Conservation (phyloP, 23 tunicate genomes). For the Pegea sp. region DNA sequence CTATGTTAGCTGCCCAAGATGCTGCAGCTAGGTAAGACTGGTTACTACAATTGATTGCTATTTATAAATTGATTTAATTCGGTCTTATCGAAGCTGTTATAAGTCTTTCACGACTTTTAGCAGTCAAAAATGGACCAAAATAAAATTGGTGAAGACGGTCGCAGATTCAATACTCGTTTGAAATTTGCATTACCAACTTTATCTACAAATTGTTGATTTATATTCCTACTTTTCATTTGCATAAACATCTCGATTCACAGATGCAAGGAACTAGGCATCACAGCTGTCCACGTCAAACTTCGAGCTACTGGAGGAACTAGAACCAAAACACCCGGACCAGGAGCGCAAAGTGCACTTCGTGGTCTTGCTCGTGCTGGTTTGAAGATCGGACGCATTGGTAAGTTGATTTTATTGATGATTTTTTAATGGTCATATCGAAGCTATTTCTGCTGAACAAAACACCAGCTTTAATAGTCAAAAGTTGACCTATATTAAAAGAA, state of each 20-base stretch:
- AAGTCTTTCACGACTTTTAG: not conserved
- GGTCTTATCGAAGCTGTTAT: conserved; percentile 13
- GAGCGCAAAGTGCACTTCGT: conserved; percentile 94
- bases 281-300: conserved; percentile 85
- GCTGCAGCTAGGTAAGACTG: conserved; percentile 68
- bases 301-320: conserved; percentile 98
- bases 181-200: not conserved
- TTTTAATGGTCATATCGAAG: too few species aligned
- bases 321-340: conserved; percentile 98
- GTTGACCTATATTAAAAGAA: not conserved
- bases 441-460: too few species aligned
- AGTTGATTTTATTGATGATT: too few species aligned
- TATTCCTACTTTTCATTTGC: not conserved
- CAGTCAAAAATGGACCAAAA: conserved; percentile 7
- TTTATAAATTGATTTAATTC: not conserved
- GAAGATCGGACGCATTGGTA: conserved; percentile 97
- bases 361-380: conserved; percentile 97
- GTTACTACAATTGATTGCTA: not conserved
- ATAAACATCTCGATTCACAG: conserved; percentile 8
- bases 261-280: conserved; percentile 94
- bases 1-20: conserved; percentile 99
- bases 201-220: not conserved
- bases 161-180: not conserved
- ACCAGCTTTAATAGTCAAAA: not conserved
- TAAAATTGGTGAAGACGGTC: conserved; percentile 4